phyloP scores from a whole-genome alignment of 2,888 invertebrate species.

The Xanthorhoe spadicearia region DNA sequence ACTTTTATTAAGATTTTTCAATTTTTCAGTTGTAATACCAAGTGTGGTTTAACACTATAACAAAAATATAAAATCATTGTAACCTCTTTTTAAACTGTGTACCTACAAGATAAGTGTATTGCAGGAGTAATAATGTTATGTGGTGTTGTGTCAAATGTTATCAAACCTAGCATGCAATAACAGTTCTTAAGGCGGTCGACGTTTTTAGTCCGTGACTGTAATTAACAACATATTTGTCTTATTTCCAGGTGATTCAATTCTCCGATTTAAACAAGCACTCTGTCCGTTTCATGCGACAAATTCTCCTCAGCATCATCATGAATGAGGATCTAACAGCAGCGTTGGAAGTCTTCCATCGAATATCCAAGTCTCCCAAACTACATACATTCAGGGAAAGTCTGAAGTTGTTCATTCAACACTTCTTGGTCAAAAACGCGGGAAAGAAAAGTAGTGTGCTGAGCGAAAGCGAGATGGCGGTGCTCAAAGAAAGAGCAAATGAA shows the following conservation, averaged over 20 bases:
- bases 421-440: conserved; percentile 88
- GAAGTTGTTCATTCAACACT: conserved; percentile 93
- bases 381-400: conserved; percentile 93
- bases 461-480: conserved; percentile 63
- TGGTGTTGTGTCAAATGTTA: too few species aligned
- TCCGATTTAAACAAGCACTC: conserved; percentile 92
- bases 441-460: conserved; percentile 66
- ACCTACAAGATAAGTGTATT: too few species aligned
- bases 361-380: conserved; percentile 89
- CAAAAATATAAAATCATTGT: too few species aligned
- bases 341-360: conserved; percentile 88
- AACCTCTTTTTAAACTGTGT: too few species aligned
- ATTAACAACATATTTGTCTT: too few species aligned
- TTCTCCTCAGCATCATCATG: conserved; percentile 90
- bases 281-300: conserved; percentile 91
- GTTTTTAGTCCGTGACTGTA: too few species aligned
- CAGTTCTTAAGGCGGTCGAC: too few species aligned
- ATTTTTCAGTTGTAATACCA: too few species aligned
- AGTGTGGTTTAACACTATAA: too few species aligned
- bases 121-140: too few species aligned
- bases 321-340: conserved; percentile 86
- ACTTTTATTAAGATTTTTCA: too few species aligned
- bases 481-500: conserved; percentile 84
- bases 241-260: conserved; percentile 91
- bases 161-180: too few species aligned